These are phyloP conservation scores for Nemotelus nigrinus DNA, from an alignment of 2,888 invertebrate species.

Conservation along the genomic window DNA sequence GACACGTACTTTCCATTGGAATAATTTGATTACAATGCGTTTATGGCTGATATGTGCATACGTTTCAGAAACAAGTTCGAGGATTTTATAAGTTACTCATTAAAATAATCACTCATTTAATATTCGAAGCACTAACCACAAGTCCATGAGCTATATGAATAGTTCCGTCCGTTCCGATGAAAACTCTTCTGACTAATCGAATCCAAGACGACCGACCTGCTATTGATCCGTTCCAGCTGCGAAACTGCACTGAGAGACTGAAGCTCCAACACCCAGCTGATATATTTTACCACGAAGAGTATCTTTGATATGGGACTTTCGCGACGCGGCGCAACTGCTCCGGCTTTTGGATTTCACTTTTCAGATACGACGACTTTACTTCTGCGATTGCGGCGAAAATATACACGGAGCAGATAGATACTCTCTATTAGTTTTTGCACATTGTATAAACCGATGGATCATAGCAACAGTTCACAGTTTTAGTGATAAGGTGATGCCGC, in stretches of 20 bases:
- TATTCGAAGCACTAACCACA: too few species aligned
- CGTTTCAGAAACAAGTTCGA: too few species aligned
- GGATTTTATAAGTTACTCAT: too few species aligned
- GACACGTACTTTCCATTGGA: too few species aligned
- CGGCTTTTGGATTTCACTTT: conserved; percentile 17
- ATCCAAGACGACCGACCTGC: too few species aligned
- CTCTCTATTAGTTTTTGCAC: background rate
- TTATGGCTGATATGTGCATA: too few species aligned
- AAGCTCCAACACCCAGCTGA: conserved; percentile 28
- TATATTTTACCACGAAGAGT: background rate
- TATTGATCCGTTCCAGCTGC: conserved; percentile 16
- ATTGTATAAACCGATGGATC: background rate
- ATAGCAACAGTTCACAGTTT: background rate
- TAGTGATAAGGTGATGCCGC: background rate
- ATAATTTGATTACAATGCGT: too few species aligned
- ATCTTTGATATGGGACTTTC: background rate
- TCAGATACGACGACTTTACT: conserved; percentile 8
- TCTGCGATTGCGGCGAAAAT: conserved; percentile 16
- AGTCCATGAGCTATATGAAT: too few species aligned
- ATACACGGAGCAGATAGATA: too few species aligned
- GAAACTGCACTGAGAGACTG: conserved; percentile 31
- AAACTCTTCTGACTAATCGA: too few species aligned
- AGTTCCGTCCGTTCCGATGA: too few species aligned
- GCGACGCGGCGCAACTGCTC: background rate
- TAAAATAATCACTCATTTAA: too few species aligned